Conservation (phyloP, 1,140 invertebrate species). For the Sminthurinus signatus region DNA sequence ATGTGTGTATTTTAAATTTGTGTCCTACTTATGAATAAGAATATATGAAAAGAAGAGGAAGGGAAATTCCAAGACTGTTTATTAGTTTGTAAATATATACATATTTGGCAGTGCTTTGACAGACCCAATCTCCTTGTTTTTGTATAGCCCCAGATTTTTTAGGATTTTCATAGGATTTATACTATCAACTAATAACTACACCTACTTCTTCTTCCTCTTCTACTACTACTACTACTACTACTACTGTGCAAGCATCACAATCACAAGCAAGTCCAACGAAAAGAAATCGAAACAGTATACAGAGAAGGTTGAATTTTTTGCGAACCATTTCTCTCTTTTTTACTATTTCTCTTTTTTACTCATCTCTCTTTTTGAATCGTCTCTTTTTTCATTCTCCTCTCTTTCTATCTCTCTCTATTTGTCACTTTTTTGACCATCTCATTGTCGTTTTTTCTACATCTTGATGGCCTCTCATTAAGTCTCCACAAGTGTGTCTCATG, state of each 20-base stretch:
- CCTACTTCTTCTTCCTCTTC: too few relatives aligned
- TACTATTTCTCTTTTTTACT: slow-evolving; percentile 20
- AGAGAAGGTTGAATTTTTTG: slow-evolving; percentile 30
- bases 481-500: slow-evolving; percentile 33
- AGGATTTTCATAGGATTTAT: slow-evolving; percentile 32
- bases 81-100: too few relatives aligned
- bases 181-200: slow-evolving; percentile 3
- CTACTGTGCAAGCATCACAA: slow-evolving; percentile 5
- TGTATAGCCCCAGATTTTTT: slow-evolving; percentile 32
- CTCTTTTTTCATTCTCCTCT: slow-evolving; percentile 16
- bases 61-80: too few relatives aligned
- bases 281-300: too few relatives aligned
- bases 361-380: slow-evolving; percentile 20
- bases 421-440: slow-evolving; percentile 11
- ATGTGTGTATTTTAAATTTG: too few relatives aligned
- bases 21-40: too few relatives aligned
- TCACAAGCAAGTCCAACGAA: too few relatives aligned
- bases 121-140: slow-evolving; percentile 22
- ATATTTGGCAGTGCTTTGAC: too few relatives aligned
- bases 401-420: too few relatives aligned
- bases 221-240: neutral
- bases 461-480: slow-evolving; percentile 18
- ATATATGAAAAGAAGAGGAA: too few relatives aligned
- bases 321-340: slow-evolving; percentile 14
- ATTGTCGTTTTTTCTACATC: slow-evolving; percentile 18